Percentiles rank a stretch among this genome's conserved stretches.
Conservation (phyloP, 2,888 invertebrate species). For the Cyclophora punctaria region DNA sequence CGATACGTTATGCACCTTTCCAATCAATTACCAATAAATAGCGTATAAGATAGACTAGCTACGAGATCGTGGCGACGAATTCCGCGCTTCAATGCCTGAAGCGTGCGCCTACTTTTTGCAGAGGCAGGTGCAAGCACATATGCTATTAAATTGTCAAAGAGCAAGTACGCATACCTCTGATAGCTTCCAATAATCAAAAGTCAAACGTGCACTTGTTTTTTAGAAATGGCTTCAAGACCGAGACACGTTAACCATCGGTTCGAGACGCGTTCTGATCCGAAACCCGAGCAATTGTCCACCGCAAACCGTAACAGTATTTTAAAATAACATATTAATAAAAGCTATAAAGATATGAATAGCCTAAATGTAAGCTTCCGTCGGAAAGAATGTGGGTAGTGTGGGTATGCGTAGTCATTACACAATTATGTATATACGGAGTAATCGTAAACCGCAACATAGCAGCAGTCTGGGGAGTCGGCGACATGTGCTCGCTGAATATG, state of each 20-base stretch:
- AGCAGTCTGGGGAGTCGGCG: conserved; percentile 45
- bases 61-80: conserved; percentile 63
- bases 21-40: conserved; percentile 73
- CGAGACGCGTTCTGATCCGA: conserved; percentile 8
- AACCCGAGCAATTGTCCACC: conserved; percentile 30
- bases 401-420: conserved; percentile 42
- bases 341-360: conserved; percentile 36
- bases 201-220: conserved; percentile 28
- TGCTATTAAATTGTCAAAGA: conserved; percentile 75
- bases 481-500: conserved; percentile 60
- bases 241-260: conserved; percentile 8
- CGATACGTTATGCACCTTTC: conserved; percentile 59
- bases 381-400: conserved; percentile 17
- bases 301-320: conserved; percentile 39
- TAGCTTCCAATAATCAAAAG: conserved; percentile 62
- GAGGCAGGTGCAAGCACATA: conserved; percentile 67
- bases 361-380: conserved; percentile 33
- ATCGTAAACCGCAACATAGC: conserved; percentile 62
- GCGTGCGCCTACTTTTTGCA: conserved; percentile 72
- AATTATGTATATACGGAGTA: conserved; percentile 37
- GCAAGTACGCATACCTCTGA: conserved; percentile 39
- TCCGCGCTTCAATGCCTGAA: conserved; percentile 67
- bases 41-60: conserved; percentile 62
- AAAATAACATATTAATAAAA: conserved; percentile 39
- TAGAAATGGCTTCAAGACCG: conserved; percentile 5